Evolutionary conservation across 2,888 invertebrate species (phyloP).

Genomic region (Eucera pruinosa): DNA sequence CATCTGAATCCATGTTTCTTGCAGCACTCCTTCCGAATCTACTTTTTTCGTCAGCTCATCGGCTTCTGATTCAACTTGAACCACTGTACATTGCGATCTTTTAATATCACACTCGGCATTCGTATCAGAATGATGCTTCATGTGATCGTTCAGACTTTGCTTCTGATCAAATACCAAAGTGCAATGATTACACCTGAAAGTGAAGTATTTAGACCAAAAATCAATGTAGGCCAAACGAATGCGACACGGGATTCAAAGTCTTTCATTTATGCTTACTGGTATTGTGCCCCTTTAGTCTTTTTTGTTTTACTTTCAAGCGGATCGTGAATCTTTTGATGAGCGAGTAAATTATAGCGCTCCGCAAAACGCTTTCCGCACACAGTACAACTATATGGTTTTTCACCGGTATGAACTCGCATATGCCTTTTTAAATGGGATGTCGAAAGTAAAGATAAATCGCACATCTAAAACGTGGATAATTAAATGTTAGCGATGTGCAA

Average conservation of each 20-base stretch:
- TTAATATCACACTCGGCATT: conserved; percentile 25
- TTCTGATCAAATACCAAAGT: conserved; percentile 63
- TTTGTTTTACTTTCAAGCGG: conserved; percentile 64
- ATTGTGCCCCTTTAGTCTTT: conserved; percentile 61
- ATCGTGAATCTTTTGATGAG: conserved; percentile 81
- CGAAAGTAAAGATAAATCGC: conserved; percentile 87
- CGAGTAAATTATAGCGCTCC: conserved; percentile 81
- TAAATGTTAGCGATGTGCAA: not conserved
- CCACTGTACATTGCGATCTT: conserved; percentile 4
- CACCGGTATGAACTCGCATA: conserved; percentile 86
- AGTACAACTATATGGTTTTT: conserved; percentile 57
- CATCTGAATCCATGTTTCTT: conserved; percentile 58
- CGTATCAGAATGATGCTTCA: conserved; percentile 49
- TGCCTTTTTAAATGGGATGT: conserved; percentile 85
- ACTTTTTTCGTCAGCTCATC: conserved; percentile 26
- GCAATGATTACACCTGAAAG: conserved; percentile 69
- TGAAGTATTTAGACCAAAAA: conserved; percentile 6
- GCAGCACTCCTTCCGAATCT: conserved; percentile 21
- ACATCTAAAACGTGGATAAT: conserved; percentile 76
- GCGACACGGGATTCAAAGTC: not conserved
- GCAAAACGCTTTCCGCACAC: conserved; percentile 75
- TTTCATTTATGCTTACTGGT: conserved; percentile 63
- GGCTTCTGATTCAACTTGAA: conserved; percentile 25
- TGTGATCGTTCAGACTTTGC: conserved; percentile 67
- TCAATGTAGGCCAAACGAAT: conserved; percentile 5